These are phyloP conservation scores for Chrysolina oricalcia DNA, from an alignment of 2,888 invertebrate species.

Conservation along the genomic window DNA sequence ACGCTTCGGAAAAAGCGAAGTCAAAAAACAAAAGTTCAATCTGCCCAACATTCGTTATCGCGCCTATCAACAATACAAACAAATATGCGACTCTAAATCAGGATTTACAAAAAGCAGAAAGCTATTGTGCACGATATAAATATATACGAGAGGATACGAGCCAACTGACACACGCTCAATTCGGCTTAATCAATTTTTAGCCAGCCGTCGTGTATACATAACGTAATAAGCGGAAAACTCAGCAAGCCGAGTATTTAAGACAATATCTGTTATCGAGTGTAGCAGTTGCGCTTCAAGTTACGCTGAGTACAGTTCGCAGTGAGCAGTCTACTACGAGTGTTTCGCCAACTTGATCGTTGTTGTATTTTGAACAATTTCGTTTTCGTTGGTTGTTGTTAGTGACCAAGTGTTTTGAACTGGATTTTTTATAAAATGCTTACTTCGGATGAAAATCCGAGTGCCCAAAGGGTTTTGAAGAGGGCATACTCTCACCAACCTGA, in stretches of 20 bases:
- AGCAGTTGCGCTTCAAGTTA: conserved; percentile 36
- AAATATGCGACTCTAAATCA: not conserved
- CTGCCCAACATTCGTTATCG: not conserved
- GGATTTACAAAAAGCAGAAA: conserved; percentile 7
- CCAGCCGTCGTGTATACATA: conserved; percentile 42
- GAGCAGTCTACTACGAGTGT: conserved; percentile 9
- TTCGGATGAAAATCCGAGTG: conserved; percentile 62
- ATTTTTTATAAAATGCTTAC: conserved; percentile 60
- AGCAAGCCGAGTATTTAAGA: conserved; percentile 53
- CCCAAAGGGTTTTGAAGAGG: conserved; percentile 61
- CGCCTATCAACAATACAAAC: not conserved
- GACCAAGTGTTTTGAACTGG: conserved; percentile 14
- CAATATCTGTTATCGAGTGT: conserved; percentile 41
- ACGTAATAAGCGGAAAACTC: conserved; percentile 50
- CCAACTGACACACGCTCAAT: conserved; percentile 44
- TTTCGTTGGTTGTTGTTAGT: not conserved
- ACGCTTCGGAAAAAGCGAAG: not conserved
- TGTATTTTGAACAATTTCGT: not conserved
- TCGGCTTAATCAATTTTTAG: conserved; percentile 46
- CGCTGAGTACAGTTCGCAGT: not conserved
- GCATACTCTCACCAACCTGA: conserved; percentile 62
- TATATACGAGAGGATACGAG: conserved; percentile 32
- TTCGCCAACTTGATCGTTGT: not conserved
- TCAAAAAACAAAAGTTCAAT: not conserved
- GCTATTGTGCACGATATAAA: conserved; percentile 25